Evolutionary conservation across 2,113 vertebrate genomes (phyloP).

Genomic region (Enhydra lutris): DNA sequence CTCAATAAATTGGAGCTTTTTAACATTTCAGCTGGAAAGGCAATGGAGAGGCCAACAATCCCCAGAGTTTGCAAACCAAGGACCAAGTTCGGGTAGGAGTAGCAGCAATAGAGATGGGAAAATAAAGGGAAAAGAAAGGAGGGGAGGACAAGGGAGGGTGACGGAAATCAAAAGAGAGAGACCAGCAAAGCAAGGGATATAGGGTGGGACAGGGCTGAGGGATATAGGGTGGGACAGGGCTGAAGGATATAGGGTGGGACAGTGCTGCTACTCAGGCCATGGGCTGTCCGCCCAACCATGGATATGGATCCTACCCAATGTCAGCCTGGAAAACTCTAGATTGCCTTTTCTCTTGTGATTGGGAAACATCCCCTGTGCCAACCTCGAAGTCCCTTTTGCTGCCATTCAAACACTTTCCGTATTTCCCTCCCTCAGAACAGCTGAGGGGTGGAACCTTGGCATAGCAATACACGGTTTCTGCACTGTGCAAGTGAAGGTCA

Average conservation of each 20-base stretch:
- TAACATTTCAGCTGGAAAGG: not conserved
- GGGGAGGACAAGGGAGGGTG: accelerated
- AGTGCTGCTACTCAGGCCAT: not conserved
- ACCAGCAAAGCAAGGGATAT: not conserved
- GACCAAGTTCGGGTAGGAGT: not conserved
- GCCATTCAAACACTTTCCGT: not conserved
- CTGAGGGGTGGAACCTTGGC: not conserved
- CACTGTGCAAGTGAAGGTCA: not conserved
- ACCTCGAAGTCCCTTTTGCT: not conserved
- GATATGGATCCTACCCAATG: too few relatives aligned
- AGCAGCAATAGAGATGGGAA: not conserved
- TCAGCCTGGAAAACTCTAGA: not conserved
- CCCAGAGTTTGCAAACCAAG: not conserved
- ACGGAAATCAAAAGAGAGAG: not conserved
- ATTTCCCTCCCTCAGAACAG: not conserved
- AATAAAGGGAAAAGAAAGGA: not conserved
- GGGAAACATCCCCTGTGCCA: not conserved
- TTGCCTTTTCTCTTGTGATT: not conserved
- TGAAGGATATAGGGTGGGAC: not conserved
- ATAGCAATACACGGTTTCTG: not conserved
- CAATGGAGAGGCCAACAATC: not conserved
- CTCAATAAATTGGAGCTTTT: not conserved
- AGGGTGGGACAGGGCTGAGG: not conserved
- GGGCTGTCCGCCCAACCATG: accelerated
- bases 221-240: not conserved